Evolutionary conservation across 2,888 invertebrate genomes (phyloP).

Genomic region (Acleris sparsana): DNA sequence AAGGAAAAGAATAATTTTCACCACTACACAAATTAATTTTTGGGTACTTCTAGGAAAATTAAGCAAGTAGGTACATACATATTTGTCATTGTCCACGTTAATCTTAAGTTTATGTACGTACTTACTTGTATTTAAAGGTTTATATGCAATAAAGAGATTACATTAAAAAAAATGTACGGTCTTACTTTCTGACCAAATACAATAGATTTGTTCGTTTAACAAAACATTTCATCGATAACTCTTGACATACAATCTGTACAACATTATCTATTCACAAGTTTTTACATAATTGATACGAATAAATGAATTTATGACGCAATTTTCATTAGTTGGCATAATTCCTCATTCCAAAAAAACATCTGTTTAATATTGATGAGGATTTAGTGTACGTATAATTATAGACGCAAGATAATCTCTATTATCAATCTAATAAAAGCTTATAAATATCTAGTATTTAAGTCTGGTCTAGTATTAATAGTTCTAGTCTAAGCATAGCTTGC

Average conservation of each 20-base stretch:
- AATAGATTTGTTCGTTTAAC: not conserved
- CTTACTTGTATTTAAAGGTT: too few relatives aligned
- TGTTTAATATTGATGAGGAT: constrained; percentile 31
- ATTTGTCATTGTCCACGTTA: too few relatives aligned
- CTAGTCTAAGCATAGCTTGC: too few relatives aligned
- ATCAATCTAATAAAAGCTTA: not conserved
- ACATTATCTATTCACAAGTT: constrained; percentile 18
- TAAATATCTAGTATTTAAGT: not conserved
- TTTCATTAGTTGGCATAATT: constrained; percentile 36
- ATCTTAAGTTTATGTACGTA: too few relatives aligned
- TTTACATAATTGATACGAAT: constrained; percentile 32
- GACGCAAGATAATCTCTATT: constrained; percentile 2
- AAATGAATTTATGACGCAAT: constrained; percentile 33
- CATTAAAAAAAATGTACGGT: too few relatives aligned
- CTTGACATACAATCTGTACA: constrained; percentile 1
- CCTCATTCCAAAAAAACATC: constrained; percentile 20
- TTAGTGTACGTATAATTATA: constrained; percentile 18
- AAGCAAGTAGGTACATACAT: too few relatives aligned
- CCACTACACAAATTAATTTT: too few relatives aligned
- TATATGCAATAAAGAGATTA: too few relatives aligned
- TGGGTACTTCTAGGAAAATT: too few relatives aligned
- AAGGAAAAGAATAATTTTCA: too few relatives aligned
- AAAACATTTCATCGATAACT: constrained; percentile 15
- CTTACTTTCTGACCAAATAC: not conserved
- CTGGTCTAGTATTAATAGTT: too few relatives aligned